Evolutionary conservation across 2,113 vertebrate genomes (phyloP).

Genomic region (Notechis scutatus): DNA sequence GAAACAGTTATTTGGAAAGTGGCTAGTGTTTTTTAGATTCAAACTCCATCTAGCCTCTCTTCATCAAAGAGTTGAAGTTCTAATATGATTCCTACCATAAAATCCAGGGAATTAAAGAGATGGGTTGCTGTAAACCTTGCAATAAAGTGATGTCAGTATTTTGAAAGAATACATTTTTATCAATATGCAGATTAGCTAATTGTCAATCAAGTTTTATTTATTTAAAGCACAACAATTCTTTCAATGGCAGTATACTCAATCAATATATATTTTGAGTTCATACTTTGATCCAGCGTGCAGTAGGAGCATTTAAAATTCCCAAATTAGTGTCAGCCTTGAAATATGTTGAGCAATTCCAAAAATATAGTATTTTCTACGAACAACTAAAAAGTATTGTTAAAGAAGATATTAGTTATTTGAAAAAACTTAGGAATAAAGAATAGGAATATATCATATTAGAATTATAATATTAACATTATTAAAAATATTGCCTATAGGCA

Average conservation of each 20-base stretch:
- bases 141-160: not conserved
- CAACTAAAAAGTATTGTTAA: not conserved
- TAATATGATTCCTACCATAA: not conserved
- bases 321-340: not conserved
- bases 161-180: not conserved
- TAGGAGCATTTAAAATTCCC: not conserved
- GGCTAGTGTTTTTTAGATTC: not conserved
- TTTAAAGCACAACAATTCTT: not conserved
- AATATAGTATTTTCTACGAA: not conserved
- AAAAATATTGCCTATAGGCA: not conserved
- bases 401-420: not conserved
- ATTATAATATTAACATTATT: not conserved
- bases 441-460: not conserved
- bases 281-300: not conserved
- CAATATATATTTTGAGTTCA: not conserved
- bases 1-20: not conserved
- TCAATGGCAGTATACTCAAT: not conserved
- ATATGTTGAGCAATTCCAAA: not conserved
- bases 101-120: too few species aligned
- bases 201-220: not conserved
- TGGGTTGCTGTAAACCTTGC: not conserved
- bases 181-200: too few species aligned
- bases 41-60: not conserved
- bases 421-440: not conserved
- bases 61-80: not conserved